These are phyloP conservation scores for Ophiothrix spiculata DNA, from an alignment of 35 echinoderm and acorn worm genomes.

Conservation along the genomic window DNA sequence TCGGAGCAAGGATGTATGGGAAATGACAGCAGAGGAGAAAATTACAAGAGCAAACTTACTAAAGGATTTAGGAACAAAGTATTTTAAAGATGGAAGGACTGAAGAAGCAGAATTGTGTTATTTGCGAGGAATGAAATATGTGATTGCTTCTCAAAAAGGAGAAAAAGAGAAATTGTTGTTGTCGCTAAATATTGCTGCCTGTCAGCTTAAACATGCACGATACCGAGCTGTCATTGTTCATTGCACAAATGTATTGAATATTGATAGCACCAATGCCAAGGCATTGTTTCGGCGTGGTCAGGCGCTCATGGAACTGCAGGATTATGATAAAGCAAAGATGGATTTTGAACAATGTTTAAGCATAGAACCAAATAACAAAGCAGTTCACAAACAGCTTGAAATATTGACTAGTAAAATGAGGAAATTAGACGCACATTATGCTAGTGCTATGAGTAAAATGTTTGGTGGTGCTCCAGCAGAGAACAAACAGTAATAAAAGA, in stretches of 20 bases:
- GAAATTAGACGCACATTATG: constrained; percentile 53
- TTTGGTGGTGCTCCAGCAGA: constrained; percentile 54
- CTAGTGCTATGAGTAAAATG: constrained; percentile 86
- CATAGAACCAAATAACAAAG: constrained; percentile 64
- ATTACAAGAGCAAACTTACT: constrained; percentile 39
- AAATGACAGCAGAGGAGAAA: constrained; percentile 47
- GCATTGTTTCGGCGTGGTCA: constrained; percentile 76
- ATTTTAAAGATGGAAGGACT: constrained; percentile 63
- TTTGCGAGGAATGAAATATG: constrained; percentile 55
- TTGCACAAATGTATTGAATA: constrained; percentile 58
- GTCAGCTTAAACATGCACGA: constrained; percentile 62
- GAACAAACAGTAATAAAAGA: too few species aligned
- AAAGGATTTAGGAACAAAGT: constrained; percentile 65
- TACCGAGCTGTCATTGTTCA: constrained; percentile 65
- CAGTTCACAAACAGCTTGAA: constrained; percentile 46
- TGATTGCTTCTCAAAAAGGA: constrained; percentile 48
- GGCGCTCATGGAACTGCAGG: constrained; percentile 67
- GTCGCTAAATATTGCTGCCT: constrained; percentile 78
- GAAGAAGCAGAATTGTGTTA: constrained; percentile 69
- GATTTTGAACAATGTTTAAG: constrained; percentile 63
- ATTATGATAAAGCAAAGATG: constrained; percentile 71
- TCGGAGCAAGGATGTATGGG: constrained; percentile 55
- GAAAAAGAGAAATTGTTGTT: constrained; percentile 43
- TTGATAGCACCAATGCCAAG: constrained; percentile 60
- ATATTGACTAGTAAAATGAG: constrained; percentile 48